Percentiles rank a stretch among this genome's conserved stretches.
Conservation (phyloP, 2,797 vertebrate genomes). For the Natrix natrix region DNA sequence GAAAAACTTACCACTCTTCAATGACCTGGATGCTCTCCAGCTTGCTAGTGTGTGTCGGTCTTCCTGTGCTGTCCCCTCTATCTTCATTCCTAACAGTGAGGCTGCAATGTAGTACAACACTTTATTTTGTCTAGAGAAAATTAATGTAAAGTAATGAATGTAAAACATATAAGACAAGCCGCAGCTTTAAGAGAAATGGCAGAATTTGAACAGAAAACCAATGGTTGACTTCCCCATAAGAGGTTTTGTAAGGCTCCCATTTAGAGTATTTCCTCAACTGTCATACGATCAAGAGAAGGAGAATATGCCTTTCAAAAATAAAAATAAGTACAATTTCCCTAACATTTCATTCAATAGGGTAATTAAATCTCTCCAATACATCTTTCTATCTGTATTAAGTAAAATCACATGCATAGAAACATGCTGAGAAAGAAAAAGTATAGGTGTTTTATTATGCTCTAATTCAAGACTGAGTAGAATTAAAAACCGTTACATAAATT, state of each 20-base stretch:
- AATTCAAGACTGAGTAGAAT: background rate
- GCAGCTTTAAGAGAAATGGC: conserved; percentile 17
- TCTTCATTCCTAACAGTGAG: conserved; percentile 93
- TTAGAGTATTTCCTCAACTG: background rate
- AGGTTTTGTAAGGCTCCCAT: background rate
- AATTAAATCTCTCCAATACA: background rate
- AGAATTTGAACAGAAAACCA: background rate
- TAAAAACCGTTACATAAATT: background rate
- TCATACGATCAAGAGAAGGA: background rate
- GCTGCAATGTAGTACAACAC: conserved; percentile 78
- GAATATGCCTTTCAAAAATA: background rate
- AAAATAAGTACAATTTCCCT: background rate
- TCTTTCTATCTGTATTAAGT: background rate
- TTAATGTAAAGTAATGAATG: conserved; percentile 56
- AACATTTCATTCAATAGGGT: background rate
- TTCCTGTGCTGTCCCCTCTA: conserved; percentile 83
- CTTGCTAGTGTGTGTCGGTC: conserved; percentile 85
- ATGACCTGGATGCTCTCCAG: conserved; percentile 93
- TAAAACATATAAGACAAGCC: conserved; percentile 14
- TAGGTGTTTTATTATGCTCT: background rate
- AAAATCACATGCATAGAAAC: background rate
- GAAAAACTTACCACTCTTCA: conserved; percentile 88
- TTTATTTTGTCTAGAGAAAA: conserved; percentile 75
- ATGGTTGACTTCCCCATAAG: background rate
- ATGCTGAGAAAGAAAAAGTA: background rate